phyloP scores from a whole-genome alignment of 2,888 invertebrate genomes.

The Cylindroiulus punctatus region DNA sequence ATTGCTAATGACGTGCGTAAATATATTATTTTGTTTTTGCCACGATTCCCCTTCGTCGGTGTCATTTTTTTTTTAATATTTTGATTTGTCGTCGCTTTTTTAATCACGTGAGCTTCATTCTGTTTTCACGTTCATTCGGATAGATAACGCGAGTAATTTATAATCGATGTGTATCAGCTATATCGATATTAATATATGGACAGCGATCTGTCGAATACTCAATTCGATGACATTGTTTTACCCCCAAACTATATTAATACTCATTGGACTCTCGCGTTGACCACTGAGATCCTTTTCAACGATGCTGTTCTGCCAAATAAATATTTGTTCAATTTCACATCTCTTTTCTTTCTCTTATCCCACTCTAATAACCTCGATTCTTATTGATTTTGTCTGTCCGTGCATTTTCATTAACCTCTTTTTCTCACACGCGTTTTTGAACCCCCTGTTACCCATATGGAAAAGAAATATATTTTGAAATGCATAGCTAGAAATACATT shows the following conservation, averaged over 20 bases:
- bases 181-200: conserved; percentile 39
- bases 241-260: conserved; percentile 24
- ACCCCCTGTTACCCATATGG: too few relatives aligned
- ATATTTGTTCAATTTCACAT: conserved; percentile 50
- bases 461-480: too few relatives aligned
- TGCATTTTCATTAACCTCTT: too few relatives aligned
- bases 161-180: conserved; percentile 38
- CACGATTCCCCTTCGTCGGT: neutral
- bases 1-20: neutral
- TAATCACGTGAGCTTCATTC: conserved; percentile 10
- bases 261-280: conserved; percentile 17
- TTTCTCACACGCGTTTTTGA: too few relatives aligned
- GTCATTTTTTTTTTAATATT: neutral
- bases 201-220: conserved; percentile 5
- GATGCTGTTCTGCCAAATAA: conserved; percentile 51
- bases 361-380: too few relatives aligned
- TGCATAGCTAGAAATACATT: too few relatives aligned
- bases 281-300: conserved; percentile 15
- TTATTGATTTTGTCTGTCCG: too few relatives aligned
- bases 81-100: conserved; percentile 17
- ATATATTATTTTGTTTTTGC: neutral
- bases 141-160: conserved; percentile 23
- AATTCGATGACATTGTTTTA: conserved; percentile 13
- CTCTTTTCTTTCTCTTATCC: neutral
- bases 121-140: conserved; percentile 22